Base-by-base conservation (phyloP, 2,113 vertebrate species). In the Tinamus guttatus region DNA sequence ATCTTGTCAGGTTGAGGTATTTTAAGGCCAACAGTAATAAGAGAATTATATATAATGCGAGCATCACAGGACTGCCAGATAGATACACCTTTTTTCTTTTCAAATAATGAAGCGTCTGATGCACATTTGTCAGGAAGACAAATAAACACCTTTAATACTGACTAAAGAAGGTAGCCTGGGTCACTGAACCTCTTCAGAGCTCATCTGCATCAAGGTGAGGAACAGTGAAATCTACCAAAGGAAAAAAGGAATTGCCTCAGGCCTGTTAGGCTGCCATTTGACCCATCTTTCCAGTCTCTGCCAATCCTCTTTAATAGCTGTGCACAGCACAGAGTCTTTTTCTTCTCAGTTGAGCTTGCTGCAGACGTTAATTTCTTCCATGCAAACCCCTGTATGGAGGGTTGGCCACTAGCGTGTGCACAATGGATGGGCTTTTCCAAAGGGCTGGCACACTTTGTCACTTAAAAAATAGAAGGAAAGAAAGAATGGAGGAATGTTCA, bases 1-100 rank as follows among this genome's bases (percentile, higher is more conserved):
- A 95, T 97, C 96, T 96, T 97, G 93, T 97, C 95, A 94, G 78
- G 58, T 81, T 89, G 75, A 96, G 87, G 56, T 89, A 94, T 96
- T 96, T 94, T 92, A 74, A 89, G 94, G 85, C 60, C 87, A 93
- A 87, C 56, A 65, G 63, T 91, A 97, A 94, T 84, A 96, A 62
- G 56, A 95, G 58, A 96, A 94, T 94, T 95, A 96, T 81, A 94
- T 84, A 90, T 89, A 92, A 97, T 45, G 69, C 60, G 24, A 81
- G 32, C 96, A 94, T 51, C 27, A 70, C 74, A 75, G 67, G 65
- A 93, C 63, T 89, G 64, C 45, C 52, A 87, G 79, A 65, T 60
- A 87, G 79, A 65, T 60, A 65, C 54, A 75, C 88, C 40, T 90
- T 90, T 97, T 78, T 93, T 78, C 56, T 70, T 74, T 59, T 69